Evolutionary conservation across 2,888 invertebrate species (phyloP).

Genomic region (Incurvaria masculella): DNA sequence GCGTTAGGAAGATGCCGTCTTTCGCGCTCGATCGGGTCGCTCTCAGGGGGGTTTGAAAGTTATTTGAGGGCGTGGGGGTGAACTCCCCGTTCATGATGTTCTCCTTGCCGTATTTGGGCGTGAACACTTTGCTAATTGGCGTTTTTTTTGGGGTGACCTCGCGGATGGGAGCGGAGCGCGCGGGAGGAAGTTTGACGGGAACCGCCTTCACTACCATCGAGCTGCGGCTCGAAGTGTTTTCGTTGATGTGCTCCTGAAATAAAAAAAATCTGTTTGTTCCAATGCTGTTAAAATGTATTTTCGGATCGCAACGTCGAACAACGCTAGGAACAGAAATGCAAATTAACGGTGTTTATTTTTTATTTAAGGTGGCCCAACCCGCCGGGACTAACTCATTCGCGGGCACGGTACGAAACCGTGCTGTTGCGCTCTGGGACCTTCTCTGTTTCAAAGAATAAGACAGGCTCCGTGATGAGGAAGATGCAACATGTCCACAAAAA

Average conservation of each 20-base stretch:
- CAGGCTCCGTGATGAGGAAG: too few relatives aligned
- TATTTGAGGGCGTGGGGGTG: constrained; percentile 31
- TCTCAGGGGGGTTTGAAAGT: constrained; percentile 32
- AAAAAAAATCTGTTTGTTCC: constrained; percentile 8
- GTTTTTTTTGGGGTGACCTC: constrained; percentile 32
- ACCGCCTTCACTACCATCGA: constrained; percentile 38
- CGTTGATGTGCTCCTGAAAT: constrained; percentile 49
- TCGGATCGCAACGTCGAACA: too few relatives aligned
- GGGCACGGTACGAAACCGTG: too few relatives aligned
- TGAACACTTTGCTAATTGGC: constrained; percentile 23
- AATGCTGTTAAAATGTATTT: too few relatives aligned
- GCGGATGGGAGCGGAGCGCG: constrained; percentile 20
- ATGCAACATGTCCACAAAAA: too few relatives aligned
- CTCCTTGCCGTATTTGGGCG: constrained; percentile 41
- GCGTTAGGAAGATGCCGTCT: constrained; percentile 41
- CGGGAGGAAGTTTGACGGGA: constrained; percentile 21
- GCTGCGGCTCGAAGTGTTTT: constrained; percentile 51
- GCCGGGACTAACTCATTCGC: too few relatives aligned
- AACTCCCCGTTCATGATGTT: constrained; percentile 30
- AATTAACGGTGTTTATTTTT: neutral
- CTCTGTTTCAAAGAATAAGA: too few relatives aligned
- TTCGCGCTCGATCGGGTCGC: constrained; percentile 40
- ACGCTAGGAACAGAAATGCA: neutral
- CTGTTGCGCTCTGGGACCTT: too few relatives aligned
- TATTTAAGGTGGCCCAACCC: too few relatives aligned